phyloP scores from a whole-genome alignment of 1,140 invertebrate genomes.

The Pentalonia nigronervosa region DNA sequence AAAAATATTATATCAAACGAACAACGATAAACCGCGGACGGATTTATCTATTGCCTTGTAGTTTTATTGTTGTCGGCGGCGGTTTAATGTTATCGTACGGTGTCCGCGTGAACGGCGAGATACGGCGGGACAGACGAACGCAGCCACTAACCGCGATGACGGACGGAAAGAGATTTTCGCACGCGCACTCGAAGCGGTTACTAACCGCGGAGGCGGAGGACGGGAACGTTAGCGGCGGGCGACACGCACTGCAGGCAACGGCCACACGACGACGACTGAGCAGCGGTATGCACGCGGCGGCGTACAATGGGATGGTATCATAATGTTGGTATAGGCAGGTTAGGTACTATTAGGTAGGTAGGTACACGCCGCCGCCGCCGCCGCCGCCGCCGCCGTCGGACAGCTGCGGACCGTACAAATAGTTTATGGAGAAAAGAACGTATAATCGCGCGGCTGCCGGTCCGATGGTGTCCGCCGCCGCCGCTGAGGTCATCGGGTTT shows the following conservation, averaged over 20 bases:
- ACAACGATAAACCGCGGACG: too few species aligned
- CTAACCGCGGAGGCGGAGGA: background rate
- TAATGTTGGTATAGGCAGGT: background rate
- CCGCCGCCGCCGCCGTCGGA: background rate
- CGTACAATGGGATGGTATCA: background rate
- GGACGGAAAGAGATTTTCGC: background rate
- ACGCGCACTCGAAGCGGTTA: too few species aligned
- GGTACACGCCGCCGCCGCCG: background rate
- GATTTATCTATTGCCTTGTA: background rate
- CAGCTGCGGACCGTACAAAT: background rate
- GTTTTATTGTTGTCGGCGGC: too few species aligned
- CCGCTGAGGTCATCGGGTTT: slow-evolving; percentile 25
- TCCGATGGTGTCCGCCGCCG: background rate
- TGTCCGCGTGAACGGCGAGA: background rate
- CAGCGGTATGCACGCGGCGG: too few species aligned
- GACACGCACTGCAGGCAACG: background rate
- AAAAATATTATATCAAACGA: background rate
- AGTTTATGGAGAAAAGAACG: background rate
- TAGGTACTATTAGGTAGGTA: background rate
- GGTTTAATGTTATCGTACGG: too few species aligned
- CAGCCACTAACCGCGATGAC: background rate
- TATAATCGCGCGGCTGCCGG: background rate
- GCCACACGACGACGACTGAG: slow-evolving; percentile 9
- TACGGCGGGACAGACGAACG: background rate
- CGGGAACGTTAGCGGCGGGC: background rate